Evolutionary conservation across 64 coral and sea anemone genomes (phyloP), one percentile per base, ranked within the genome.

Genomic region (Pachyseris speciosa): DNA sequence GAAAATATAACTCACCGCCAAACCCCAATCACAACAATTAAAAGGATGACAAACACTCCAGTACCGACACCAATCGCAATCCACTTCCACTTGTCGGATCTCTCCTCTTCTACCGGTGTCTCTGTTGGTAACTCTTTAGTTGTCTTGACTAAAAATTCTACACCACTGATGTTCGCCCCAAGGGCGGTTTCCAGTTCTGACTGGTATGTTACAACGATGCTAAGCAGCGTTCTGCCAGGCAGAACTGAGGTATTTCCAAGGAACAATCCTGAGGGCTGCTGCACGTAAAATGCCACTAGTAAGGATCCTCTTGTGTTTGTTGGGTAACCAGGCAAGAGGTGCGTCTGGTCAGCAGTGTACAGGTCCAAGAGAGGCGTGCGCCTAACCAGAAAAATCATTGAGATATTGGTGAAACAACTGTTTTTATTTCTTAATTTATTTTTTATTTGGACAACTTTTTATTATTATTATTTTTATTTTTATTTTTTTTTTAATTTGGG

Each of bases 321-420:
- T 36, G 87, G 87, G 63, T 78, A 89, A 45, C 87, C 87, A 68
- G 87, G 87, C 55, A 89, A 34, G 0, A 78, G 74, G 12, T 89
- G 87, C 48, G 78, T 42, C 28, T 78, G 72, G 40, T 78, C 32
- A 47, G 31, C 53, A 27, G 70, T 89, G 73, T 89, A 89, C 34
- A 89, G 61, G 38, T 64, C 29, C 15, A 27, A 53, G 1, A 64
- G 9, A 2, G 4, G 53, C 1, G 72, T 55, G n/a, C 8, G 26
- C 7, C 87, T 89, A 27, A 51, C n/a, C n/a, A 45, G 22, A 17
- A 25, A 42, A 72, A 72, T 66, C 7, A 19, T 6, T 11, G 20
- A 55, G 11, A 16, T 16, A 55, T 3, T 11, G 11, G 43, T n/a
- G n/a, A 45, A 45, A 11, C 43, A 4, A 45, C 11, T 4, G 4